Evolutionary conservation across 1,140 invertebrate species (phyloP).

Genomic region (Asobara japonica): DNA sequence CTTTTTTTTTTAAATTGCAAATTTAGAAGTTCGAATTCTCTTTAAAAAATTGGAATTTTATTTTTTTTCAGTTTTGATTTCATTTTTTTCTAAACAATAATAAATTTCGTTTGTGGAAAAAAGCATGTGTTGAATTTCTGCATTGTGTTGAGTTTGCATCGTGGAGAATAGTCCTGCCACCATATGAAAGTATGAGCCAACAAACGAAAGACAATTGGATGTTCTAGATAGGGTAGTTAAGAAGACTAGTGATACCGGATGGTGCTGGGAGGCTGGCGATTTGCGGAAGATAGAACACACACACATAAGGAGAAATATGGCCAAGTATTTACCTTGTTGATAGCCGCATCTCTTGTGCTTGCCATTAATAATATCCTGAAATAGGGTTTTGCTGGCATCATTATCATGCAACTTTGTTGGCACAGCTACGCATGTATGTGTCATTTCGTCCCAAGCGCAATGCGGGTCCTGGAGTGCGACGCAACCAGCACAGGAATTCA

Average conservation of each 20-base stretch:
- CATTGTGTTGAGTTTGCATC: no score
- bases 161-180: no score
- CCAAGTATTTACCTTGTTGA: constrained; percentile 58
- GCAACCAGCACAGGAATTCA: constrained; percentile 79
- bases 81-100: no score
- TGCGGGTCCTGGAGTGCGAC: constrained; percentile 95
- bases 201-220: constrained; percentile 15
- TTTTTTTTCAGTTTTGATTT: no score
- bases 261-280: constrained; percentile 41
- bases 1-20: no score
- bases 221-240: neutral
- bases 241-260: constrained; percentile 14
- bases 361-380: constrained; percentile 79
- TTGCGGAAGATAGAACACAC: constrained; percentile 31
- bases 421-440: constrained; percentile 78
- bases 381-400: constrained; percentile 71
- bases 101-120: no score
- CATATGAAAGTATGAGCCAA: neutral
- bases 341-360: constrained; percentile 75
- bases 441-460: constrained; percentile 92
- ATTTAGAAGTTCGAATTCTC: no score
- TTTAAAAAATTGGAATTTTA: no score
- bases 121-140: no score
- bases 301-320: constrained; percentile 21
- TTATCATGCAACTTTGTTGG: constrained; percentile 73